Evolutionary conservation across 2,113 vertebrate genomes (phyloP), one percentile per base, ranked within the genome.

Genomic region (Calidris pugnax): DNA sequence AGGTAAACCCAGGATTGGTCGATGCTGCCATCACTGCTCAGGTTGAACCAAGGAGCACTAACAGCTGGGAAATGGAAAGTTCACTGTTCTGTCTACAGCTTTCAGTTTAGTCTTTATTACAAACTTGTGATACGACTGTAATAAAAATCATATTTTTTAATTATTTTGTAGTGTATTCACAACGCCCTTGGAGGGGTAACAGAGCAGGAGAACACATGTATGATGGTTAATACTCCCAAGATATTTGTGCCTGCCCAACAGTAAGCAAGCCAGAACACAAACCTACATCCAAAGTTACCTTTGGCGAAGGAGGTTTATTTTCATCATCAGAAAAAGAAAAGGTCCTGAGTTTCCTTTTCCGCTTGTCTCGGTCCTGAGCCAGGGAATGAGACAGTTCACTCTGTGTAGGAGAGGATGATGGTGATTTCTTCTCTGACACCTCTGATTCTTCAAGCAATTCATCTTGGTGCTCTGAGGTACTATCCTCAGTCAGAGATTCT

Each of bases 391-490:
- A 98, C 7, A 98, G 97, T 22, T 99, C 99, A 53, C 98, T 99
- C 51, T 99, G 99, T 3, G 98, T 98, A 5, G 98, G 98, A 85
- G 98, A 98, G 5, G 99, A 98, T 1, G 99, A 99, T 57, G 98
- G 98, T 1, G 99, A 99, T 93, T 99, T 99, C 94, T 98, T 99
- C 21, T 99, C 98, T 0, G 99, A 99, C 51, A 98, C 98, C 93
- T 99, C 99, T 5, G 99, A 99, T 89, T 99, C 99, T 64, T 99
- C 99, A 90, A 99, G 98, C 35, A 99, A 95, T 74, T 99, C 99
- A 0, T 99, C 99, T 85, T 99, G 99, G 67, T 98, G 98, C 97
- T 99, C 99, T 4, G 99, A 99, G 21, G 98, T 98, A 19, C 99
- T 98, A 89, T 98, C 99, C 90, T 99, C 99, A 80, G 99, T 99